These are phyloP conservation scores for Steinernema khuongi DNA, from an alignment of 1,140 invertebrate species.

Conservation along the genomic window DNA sequence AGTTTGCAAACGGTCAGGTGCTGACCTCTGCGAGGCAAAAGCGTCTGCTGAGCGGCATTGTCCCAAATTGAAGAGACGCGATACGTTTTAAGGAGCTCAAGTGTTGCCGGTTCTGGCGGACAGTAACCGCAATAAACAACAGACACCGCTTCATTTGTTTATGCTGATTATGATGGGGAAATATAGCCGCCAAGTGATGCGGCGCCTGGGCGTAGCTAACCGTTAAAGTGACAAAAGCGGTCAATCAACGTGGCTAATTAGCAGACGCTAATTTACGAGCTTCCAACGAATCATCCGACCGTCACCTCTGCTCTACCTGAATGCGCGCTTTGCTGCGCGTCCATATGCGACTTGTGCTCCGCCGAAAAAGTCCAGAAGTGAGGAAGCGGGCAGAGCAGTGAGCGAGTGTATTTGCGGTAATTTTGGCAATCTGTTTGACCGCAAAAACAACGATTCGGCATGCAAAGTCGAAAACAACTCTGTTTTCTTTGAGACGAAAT, in stretches of 20 bases:
- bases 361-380: neutral
- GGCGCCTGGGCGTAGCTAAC: neutral
- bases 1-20: neutral
- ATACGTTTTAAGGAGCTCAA: slow-evolving; percentile 5
- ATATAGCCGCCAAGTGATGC: neutral
- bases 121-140: slow-evolving; percentile 12
- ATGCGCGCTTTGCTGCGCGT: too few species aligned
- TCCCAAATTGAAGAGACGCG: neutral
- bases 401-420: slow-evolving; percentile 12
- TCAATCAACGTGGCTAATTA: neutral
- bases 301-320: neutral
- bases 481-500: neutral
- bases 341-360: too few species aligned
- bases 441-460: slow-evolving; percentile 1
- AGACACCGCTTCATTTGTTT: slow-evolving; percentile 3
- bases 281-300: neutral
- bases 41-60: neutral
- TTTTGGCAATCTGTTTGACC: slow-evolving; percentile 16
- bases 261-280: neutral
- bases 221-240: neutral
- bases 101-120: neutral
- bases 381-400: neutral
- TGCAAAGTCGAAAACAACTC: slow-evolving; percentile 13
- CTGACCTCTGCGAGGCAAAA: neutral
- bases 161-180: neutral